Evolutionary conservation across 2,888 invertebrate genomes (phyloP), one percentile per base, ranked within the genome.

Genomic region (Melolontha melolontha): DNA sequence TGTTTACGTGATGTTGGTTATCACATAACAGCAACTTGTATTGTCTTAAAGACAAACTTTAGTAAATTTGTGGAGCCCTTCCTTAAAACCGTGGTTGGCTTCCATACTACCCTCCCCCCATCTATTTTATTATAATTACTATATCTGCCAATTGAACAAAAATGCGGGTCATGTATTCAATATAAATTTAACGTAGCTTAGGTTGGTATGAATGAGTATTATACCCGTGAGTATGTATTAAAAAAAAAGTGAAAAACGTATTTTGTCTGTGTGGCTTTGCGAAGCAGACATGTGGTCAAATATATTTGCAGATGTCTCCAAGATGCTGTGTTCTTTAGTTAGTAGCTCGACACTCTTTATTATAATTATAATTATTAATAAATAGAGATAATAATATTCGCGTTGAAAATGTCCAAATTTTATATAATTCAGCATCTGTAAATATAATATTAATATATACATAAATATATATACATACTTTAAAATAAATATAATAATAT

Each of bases 121-220:
- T 72, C 73, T 74, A 75, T 73, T 74, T 71, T 72, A 74, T 71
- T 74, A 72, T 71, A 71, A 72, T 72, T 76, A 75, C 77, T 77
- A 79, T 79, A 77, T 81, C 80, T 81, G 81, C 81, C 81, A 81
- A 81, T 78, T 79, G 75, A 78, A 79, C 75, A 78, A 79, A 75
- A 67, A 81, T 78, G 80, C 80, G 80, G 80, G 80, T 80, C 76
- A 77, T 75, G 75, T 76, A 75, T 75, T 73, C 72, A 64, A 73
- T 74, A 72, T 73, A 72, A 76, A 75, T 74, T 70, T 75, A 74
- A 76, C 73, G 73, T 79, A 79, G 78, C 78, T 78, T 79, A 78
- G 76, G 72, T 69, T 68, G 69, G 73, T 71, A 70, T 72, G 74
- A 73, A 71, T 76, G 72, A 69, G 71, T 75, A 71, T 75, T 71